Evolutionary conservation across 37 sponge, comb jelly and placozoan genomes (phyloP).

Genomic region (Dysidea cf. avara): DNA sequence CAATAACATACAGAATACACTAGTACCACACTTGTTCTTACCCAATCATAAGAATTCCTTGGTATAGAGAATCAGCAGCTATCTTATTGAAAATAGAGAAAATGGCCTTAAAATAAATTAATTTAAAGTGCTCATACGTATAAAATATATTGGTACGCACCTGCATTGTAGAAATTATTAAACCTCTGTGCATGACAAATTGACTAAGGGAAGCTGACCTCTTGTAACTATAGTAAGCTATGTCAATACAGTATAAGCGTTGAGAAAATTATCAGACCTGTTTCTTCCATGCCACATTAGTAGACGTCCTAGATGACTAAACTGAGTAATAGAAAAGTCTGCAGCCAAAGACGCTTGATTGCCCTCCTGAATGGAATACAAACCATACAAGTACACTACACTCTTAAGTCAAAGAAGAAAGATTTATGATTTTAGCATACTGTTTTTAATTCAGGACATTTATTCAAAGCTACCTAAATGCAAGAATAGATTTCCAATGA

Average conservation of each 20-base stretch:
- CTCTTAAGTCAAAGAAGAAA: not conserved
- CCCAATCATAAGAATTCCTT: constrained; percentile 94
- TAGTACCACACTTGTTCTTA: constrained; percentile 28
- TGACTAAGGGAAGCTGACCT: constrained; percentile 90
- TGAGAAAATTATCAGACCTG: constrained; percentile 48
- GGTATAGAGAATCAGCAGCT: constrained; percentile 90
- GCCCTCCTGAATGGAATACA: constrained; percentile 77
- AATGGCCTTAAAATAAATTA: constrained; percentile 57
- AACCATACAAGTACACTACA: not conserved
- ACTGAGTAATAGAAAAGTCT: constrained; percentile 93
- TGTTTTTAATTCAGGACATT: not conserved
- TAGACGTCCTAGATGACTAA: constrained; percentile 78
- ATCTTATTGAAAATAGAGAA: constrained; percentile 89
- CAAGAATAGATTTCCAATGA: too few relatives aligned
- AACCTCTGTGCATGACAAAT: constrained; percentile 95
- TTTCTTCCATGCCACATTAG: constrained; percentile 97
- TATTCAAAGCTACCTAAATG: not conserved
- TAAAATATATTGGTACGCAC: constrained; percentile 20
- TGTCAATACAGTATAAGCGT: not conserved
- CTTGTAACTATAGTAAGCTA: constrained; percentile 71
- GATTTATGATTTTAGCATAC: too few relatives aligned
- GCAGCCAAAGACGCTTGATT: constrained; percentile 96
- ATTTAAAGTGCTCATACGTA: not conserved
- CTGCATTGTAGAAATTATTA: constrained; percentile 98
- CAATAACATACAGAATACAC: not conserved